These are phyloP conservation scores for Patagioenas fasciata DNA, from an alignment of 2,113 vertebrate species.

Conservation along the genomic window DNA sequence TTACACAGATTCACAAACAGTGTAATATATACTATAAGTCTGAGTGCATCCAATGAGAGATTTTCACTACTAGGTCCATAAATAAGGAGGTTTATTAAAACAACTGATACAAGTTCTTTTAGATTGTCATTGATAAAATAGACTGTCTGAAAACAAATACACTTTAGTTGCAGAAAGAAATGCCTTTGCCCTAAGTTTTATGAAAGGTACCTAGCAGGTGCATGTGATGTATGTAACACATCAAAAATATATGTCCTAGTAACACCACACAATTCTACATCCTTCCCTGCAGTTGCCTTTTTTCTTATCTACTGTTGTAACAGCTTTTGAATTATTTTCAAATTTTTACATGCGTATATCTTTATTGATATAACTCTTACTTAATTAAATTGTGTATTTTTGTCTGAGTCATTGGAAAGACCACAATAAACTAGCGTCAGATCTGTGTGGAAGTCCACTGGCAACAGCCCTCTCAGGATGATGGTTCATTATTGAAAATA, in stretches of 20 bases:
- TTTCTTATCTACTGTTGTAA: not conserved
- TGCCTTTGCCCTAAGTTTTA: not conserved
- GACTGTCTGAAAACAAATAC: too few species aligned
- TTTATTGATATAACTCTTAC: not conserved
- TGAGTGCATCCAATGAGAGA: too few species aligned
- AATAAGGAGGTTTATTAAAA: too few species aligned
- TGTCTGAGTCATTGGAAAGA: not conserved
- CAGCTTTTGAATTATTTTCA: not conserved
- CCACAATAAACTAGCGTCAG: not conserved
- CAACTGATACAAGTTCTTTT: too few species aligned
- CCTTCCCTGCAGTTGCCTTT: not conserved
- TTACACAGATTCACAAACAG: too few species aligned
- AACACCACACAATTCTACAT: not conserved
- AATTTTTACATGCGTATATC: not conserved
- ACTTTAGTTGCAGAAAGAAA: not conserved
- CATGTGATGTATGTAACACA: not conserved
- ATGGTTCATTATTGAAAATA: not conserved
- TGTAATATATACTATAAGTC: too few species aligned
- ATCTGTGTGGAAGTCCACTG: not conserved
- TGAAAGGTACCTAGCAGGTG: not conserved
- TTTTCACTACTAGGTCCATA: too few species aligned
- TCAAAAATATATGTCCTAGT: not conserved
- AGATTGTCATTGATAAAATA: too few species aligned
- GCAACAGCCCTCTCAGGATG: not conserved
- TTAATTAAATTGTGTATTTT: not conserved